A percentile compares a stretch with the other conserved stretches of the same genome.
These are phyloP conservation scores for Amblyornis subalaris DNA, from an alignment of 2,113 vertebrate species.

Conservation along the genomic window DNA sequence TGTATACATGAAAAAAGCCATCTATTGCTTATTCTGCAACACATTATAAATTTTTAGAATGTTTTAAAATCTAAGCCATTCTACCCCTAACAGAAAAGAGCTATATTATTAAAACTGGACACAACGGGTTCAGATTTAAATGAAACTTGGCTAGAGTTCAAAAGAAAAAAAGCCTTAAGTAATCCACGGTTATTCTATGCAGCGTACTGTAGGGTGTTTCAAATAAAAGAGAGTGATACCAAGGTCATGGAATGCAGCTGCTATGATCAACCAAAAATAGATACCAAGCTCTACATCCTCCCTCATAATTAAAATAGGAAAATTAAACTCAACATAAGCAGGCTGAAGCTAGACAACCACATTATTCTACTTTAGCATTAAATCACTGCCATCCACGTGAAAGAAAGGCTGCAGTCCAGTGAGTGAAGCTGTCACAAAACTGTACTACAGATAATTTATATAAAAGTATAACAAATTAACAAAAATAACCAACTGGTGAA, in stretches of 20 bases:
- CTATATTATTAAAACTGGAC: background rate
- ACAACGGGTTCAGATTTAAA: background rate
- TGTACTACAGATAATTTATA: background rate
- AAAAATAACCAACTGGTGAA: background rate
- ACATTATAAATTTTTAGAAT: background rate
- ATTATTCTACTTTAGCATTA: background rate
- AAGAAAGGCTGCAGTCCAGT: background rate
- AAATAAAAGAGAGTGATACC: constrained; percentile 13
- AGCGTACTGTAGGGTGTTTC: background rate
- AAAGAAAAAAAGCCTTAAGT: constrained; percentile 9
- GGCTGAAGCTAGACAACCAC: background rate
- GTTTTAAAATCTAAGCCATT: background rate
- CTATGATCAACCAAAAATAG: constrained; percentile 46
- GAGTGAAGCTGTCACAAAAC: background rate
- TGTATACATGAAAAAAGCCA: background rate
- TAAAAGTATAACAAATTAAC: background rate
- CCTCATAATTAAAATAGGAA: constrained; percentile 36
- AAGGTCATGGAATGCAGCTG: constrained; percentile 46
- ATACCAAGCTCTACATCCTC: constrained; percentile 30
- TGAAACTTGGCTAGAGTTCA: background rate
- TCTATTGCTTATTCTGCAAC: background rate
- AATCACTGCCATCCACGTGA: background rate
- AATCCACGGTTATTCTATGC: background rate
- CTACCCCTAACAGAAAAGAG: background rate
- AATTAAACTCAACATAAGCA: constrained; percentile 12